These are phyloP conservation scores for Cepaea nemoralis DNA, from an alignment of 1,140 invertebrate species.

Conservation along the genomic window DNA sequence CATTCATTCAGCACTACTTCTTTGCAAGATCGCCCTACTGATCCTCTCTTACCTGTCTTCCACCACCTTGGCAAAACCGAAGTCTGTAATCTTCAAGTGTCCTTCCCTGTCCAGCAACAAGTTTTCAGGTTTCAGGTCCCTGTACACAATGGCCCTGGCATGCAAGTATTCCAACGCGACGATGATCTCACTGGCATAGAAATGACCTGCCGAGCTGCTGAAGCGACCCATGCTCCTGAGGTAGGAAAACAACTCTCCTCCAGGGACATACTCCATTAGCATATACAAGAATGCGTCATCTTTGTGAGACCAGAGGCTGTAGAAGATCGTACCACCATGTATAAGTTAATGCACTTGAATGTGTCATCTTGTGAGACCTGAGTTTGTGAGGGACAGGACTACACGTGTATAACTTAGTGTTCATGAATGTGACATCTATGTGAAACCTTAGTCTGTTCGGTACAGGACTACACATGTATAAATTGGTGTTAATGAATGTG, in stretches of 20 bases:
- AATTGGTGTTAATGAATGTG: no score
- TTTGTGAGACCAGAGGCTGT: conserved; percentile 89
- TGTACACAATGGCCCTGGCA: conserved; percentile 67
- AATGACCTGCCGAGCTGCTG: conserved; percentile 86
- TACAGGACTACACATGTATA: no score
- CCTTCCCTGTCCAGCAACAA: conserved; percentile 90
- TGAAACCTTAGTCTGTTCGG: no score
- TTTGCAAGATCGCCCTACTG: no score
- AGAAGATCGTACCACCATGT: background rate
- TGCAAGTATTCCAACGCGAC: conserved; percentile 94
- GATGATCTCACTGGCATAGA: conserved; percentile 95
- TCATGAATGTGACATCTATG: no score
- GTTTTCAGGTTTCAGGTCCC: conserved; percentile 90
- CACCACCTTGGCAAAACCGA: conserved; percentile 95
- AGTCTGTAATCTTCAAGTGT: conserved; percentile 96
- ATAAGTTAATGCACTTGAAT: no score
- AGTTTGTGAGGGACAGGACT: background rate
- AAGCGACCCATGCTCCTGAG: conserved; percentile 92
- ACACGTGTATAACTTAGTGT: background rate
- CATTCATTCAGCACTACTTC: no score
- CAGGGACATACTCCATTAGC: conserved; percentile 90
- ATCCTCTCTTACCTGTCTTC: conserved; percentile 80
- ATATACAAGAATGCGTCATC: conserved; percentile 89
- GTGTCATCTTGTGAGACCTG: no score
- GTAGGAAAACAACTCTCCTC: conserved; percentile 96